Evolutionary conservation across 2,113 vertebrate genomes (phyloP).

Genomic region (Pardalotus punctatus): DNA sequence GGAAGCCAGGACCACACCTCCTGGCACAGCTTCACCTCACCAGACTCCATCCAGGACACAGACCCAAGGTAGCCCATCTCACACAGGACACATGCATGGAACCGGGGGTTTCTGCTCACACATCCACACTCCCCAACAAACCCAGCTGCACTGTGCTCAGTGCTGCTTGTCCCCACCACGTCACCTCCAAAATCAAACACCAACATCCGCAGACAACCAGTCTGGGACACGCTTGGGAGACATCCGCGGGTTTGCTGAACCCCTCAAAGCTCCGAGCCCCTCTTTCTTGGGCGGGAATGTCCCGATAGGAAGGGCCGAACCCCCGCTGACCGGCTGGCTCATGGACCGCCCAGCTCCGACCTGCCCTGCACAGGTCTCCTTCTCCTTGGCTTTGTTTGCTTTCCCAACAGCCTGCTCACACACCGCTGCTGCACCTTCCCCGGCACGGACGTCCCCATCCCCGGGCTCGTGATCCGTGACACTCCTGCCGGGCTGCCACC

Average conservation of each 20-base stretch:
- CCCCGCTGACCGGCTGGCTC: accelerated
- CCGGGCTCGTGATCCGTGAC: accelerated
- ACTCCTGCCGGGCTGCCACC: accelerated
- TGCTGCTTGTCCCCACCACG: accelerated
- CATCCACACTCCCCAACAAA: accelerated
- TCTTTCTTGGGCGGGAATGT: accelerated
- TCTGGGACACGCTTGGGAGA: accelerated
- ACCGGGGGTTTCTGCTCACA: neutral
- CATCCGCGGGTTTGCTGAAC: accelerated
- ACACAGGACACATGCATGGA: accelerated
- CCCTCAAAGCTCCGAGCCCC: accelerated
- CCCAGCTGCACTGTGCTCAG: accelerated
- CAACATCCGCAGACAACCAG: accelerated
- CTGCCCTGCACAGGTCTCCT: neutral
- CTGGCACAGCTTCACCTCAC: neutral
- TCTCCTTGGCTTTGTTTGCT: neutral
- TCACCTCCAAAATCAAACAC: neutral
- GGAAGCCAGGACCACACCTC: neutral
- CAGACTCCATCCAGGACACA: neutral
- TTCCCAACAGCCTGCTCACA: neutral
- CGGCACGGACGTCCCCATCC: accelerated
- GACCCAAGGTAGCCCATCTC: accelerated
- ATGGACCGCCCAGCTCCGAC: accelerated
- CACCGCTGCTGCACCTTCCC: neutral
- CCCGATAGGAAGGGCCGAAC: accelerated